These are phyloP conservation scores for Hippopotamyrus pictus DNA, from an alignment of 2,797 vertebrate genomes.

Conservation along the genomic window DNA sequence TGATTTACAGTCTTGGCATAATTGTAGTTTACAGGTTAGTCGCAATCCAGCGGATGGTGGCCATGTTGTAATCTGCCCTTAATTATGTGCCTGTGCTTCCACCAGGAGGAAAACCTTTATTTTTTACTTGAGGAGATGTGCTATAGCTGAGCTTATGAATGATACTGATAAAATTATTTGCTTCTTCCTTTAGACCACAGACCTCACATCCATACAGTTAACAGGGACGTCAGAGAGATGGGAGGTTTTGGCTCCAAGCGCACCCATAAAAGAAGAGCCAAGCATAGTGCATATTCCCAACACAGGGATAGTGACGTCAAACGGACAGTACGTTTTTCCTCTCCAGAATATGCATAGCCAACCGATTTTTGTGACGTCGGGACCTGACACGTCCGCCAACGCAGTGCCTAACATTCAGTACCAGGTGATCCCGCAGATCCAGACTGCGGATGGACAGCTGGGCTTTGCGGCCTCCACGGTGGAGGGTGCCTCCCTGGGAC, in stretches of 20 bases:
- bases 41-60: not conserved
- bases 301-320: conserved; percentile 86
- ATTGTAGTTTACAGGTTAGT: not conserved
- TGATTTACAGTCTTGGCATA: not conserved
- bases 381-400: conserved; percentile 80
- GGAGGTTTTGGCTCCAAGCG: conserved; percentile 82
- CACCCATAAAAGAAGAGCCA: conserved; percentile 84
- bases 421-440: conserved; percentile 99
- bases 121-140: not conserved
- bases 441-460: conserved; percentile 91
- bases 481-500: conserved; percentile 83
- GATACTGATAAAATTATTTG: conserved; percentile 24
- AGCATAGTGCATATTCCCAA: conserved; percentile 91
- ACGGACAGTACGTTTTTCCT: conserved; percentile 97
- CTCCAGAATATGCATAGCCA: conserved; percentile 95
- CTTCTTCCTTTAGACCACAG: conserved; percentile 69
- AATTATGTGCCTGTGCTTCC: not conserved
- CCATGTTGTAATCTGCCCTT: not conserved
- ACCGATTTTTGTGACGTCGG: conserved; percentile 91
- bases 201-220: conserved; percentile 80
- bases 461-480: conserved; percentile 81
- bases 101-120: not conserved
- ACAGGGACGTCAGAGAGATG: conserved; percentile 84
- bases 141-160: not conserved
- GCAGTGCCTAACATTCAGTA: conserved; percentile 98